Conservation (phyloP, 1,140 invertebrate species). For the Lasioglossum albipes region DNA sequence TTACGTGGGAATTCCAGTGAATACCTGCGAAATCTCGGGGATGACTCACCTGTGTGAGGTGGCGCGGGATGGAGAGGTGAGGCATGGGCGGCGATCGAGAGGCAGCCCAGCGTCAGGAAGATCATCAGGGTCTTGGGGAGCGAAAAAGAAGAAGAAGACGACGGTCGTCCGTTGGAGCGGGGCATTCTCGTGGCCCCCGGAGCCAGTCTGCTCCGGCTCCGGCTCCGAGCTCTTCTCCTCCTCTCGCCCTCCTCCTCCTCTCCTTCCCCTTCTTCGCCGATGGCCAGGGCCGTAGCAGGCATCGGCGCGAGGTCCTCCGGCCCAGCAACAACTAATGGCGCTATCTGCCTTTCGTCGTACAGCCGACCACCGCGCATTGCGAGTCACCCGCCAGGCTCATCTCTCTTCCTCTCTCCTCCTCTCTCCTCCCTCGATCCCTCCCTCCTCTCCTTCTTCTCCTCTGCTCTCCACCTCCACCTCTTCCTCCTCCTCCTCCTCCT, state of each 20-base stretch:
- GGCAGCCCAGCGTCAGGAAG: conserved; percentile 43
- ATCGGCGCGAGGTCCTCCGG: conserved; percentile 49
- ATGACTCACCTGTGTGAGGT: conserved; percentile 56
- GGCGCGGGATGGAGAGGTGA: conserved; percentile 55
- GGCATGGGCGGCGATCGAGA: conserved; percentile 41
- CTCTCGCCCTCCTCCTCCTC: conserved; percentile 48
- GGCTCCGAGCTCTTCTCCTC: conserved; percentile 17
- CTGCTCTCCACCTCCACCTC: background rate
- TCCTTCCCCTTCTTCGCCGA: conserved; percentile 52
- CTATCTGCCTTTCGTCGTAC: conserved; percentile 63
- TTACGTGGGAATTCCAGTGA: background rate
- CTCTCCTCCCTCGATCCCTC: conserved; percentile 13
- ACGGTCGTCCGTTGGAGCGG: conserved; percentile 16
- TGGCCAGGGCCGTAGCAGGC: conserved; percentile 56
- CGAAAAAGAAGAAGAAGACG: background rate
- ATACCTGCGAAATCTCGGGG: background rate
- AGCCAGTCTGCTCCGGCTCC: conserved; percentile 3
- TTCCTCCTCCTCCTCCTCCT: conserved; percentile 17
- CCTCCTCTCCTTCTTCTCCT: conserved; percentile 1
- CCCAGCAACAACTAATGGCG: conserved; percentile 59
- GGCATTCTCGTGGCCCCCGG: conserved; percentile 44
- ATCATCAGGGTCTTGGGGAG: conserved; percentile 24
- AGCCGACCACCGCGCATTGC: conserved; percentile 65
- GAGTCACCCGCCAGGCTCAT: conserved; percentile 58
- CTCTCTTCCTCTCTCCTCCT: conserved; percentile 36